Percentiles rank a stretch among this genome's conserved stretches.
Evolutionary conservation across 2,113 vertebrate species (phyloP).

Genomic region (Telmatochromis sp.): DNA sequence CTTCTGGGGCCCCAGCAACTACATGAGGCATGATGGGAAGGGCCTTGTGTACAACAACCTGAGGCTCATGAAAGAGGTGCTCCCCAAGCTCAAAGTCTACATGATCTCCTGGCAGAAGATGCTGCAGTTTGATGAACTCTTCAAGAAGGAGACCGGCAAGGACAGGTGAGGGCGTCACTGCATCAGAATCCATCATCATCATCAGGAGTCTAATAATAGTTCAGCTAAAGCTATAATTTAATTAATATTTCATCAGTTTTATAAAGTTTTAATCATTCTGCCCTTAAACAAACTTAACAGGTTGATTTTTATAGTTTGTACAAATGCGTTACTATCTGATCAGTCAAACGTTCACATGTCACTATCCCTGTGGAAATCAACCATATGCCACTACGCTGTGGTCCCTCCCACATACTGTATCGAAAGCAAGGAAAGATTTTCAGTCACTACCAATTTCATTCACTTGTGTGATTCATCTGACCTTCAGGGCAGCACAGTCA

Average conservation of each 20-base stretch:
- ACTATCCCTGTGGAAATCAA: neutral
- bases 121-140: conserved; percentile 94
- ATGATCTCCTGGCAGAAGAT: conserved; percentile 97
- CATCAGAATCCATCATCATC: neutral
- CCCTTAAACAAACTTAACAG: neutral
- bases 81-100: conserved; percentile 87
- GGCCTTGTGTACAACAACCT: conserved; percentile 95
- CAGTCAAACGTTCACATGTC: neutral
- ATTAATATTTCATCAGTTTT: neutral
- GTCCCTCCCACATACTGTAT: neutral
- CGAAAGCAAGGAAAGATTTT: neutral
- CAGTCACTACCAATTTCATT: neutral
- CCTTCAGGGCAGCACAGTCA: neutral
- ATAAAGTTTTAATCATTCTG: neutral
- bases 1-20: conserved; percentile 98
- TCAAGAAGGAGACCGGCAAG: conserved; percentile 94
- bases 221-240: neutral
- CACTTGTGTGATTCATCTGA: neutral
- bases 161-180: conserved; percentile 79
- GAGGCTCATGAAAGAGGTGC: conserved; percentile 89
- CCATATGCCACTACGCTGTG: neutral
- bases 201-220: neutral
- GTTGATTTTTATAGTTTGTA: neutral
- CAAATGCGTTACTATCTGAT: neutral
- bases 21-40: conserved; percentile 94